Conservation (phyloP, 2,797 vertebrate genomes). For the Chrysocyon brachyurus region DNA sequence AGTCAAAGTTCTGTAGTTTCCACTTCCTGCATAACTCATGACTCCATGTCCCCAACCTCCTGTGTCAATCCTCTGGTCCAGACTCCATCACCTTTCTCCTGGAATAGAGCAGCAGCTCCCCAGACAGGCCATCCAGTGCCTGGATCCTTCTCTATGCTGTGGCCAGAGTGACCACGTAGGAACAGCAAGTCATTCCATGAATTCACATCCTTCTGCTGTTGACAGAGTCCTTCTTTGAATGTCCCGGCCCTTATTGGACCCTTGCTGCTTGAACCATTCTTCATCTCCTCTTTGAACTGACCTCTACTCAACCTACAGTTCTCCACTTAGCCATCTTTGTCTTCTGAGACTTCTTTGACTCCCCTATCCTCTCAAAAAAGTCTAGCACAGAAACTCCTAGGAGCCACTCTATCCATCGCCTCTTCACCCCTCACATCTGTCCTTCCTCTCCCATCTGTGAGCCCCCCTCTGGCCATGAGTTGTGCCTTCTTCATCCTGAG, state of each 20-base stretch:
- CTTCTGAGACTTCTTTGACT: background rate
- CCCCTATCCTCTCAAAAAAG: background rate
- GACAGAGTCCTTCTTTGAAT: background rate
- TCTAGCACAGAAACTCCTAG: background rate
- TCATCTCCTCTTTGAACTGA: background rate
- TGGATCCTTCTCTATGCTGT: background rate
- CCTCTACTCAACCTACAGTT: background rate
- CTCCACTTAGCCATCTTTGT: background rate
- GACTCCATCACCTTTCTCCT: background rate
- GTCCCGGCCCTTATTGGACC: background rate
- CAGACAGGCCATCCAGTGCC: background rate
- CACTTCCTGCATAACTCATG: background rate
- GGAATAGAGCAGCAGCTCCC: no score
- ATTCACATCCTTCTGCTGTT: background rate
- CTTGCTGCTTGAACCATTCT: background rate
- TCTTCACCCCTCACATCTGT: background rate
- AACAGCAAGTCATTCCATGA: background rate
- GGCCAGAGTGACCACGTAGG: background rate
- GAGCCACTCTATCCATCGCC: fast-evolving
- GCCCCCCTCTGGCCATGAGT: background rate
- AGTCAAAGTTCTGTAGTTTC: background rate
- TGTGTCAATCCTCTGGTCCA: background rate
- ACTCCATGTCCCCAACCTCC: background rate
- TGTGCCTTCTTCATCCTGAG: background rate
- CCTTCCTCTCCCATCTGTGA: background rate